A percentile compares a stretch with the other conserved stretches of the same genome.
Evolutionary conservation across 2,888 invertebrate species (phyloP).

Genomic region (Gnatocerus cornutus): DNA sequence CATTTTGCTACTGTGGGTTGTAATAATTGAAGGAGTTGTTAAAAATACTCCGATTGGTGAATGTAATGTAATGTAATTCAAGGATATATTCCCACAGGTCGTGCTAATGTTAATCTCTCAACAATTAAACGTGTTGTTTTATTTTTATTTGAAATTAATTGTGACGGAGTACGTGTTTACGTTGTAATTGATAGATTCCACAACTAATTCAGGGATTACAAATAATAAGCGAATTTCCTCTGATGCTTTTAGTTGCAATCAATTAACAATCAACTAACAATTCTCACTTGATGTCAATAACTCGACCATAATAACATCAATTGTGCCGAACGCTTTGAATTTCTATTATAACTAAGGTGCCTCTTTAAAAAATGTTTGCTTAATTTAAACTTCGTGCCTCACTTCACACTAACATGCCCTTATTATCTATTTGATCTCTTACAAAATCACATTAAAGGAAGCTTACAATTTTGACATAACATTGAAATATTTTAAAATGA

Average conservation of each 20-base stretch:
- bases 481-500: conserved; percentile 17
- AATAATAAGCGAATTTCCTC: background rate
- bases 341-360: conserved; percentile 11
- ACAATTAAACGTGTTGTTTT: background rate
- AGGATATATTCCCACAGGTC: conserved; percentile 21
- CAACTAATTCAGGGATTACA: background rate
- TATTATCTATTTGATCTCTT: background rate
- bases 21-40: conserved; percentile 16
- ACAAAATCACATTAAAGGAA: background rate
- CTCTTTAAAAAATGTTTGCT: background rate
- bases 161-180: background rate
- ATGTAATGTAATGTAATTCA: conserved; percentile 27
- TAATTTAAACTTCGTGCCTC: conserved; percentile 26
- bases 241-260: background rate
- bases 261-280: background rate
- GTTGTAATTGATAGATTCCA: conserved; percentile 3
- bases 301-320: conserved; percentile 19
- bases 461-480: background rate
- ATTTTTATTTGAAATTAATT: background rate
- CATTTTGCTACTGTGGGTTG: conserved; percentile 9
- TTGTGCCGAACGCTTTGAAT: conserved; percentile 13
- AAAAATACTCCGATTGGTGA: conserved; percentile 27
- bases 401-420: conserved; percentile 3
- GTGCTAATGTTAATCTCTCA: background rate
- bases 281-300: conserved; percentile 3